Conservation (phyloP, 23 tunicate species). For the Ascidia mentula region DNA sequence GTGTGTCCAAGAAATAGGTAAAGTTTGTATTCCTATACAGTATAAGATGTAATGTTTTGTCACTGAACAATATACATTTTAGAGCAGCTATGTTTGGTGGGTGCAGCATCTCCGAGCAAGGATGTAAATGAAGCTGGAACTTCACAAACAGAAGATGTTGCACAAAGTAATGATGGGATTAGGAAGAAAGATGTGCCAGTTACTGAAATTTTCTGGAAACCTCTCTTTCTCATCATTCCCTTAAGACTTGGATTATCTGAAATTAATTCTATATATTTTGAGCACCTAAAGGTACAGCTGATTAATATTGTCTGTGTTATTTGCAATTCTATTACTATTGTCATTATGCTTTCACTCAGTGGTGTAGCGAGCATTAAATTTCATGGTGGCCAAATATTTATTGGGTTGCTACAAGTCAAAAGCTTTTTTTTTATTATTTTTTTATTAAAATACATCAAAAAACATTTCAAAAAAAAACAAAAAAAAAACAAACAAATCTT, state of each 20-base stretch:
- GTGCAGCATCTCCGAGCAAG: background rate
- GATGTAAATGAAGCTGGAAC: background rate
- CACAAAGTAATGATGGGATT: background rate
- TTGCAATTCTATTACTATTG: too few relatives aligned
- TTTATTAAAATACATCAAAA: too few relatives aligned
- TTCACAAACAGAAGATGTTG: background rate
- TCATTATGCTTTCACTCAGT: too few relatives aligned
- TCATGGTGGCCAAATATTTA: too few relatives aligned
- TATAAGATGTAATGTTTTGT: background rate
- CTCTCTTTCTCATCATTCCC: conserved; percentile 83
- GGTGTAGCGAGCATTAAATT: too few relatives aligned
- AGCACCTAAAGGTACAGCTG: conserved; percentile 77
- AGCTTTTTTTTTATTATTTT: too few relatives aligned
- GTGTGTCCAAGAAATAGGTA: conserved; percentile 55
- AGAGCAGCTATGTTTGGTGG: background rate
- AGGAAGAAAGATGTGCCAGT: background rate
- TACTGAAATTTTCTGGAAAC: conserved; percentile 45
- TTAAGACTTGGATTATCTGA: conserved; percentile 80
- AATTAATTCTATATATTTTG: conserved; percentile 76
- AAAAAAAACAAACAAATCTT: too few relatives aligned
- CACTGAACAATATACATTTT: background rate
- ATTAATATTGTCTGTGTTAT: too few relatives aligned
- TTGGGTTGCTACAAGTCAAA: too few relatives aligned
- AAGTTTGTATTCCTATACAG: background rate
- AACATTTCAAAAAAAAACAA: too few relatives aligned